These are phyloP conservation scores for Onychomys leucogaster DNA, from an alignment of 2,797 vertebrate species.

Conservation along the genomic window DNA sequence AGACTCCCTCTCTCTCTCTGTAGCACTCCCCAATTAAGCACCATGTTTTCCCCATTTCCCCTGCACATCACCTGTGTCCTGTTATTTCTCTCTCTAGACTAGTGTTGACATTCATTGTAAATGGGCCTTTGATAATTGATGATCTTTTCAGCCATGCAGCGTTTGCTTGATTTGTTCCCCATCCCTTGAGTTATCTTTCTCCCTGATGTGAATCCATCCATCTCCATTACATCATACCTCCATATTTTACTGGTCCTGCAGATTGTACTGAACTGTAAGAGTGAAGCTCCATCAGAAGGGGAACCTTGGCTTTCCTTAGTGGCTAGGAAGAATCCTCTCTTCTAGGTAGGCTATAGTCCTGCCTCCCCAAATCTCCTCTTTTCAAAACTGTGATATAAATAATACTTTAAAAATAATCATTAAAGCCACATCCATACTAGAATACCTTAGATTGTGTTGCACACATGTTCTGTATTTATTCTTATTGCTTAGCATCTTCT, in stretches of 20 bases:
- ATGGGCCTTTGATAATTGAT: slow-evolving; percentile 83
- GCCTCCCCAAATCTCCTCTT: background rate
- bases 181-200: slow-evolving; percentile 88
- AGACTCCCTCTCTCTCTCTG: too few species aligned
- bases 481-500: background rate
- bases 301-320: slow-evolving; percentile 14
- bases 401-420: background rate
- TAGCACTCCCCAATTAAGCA: too few species aligned
- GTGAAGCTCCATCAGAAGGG: slow-evolving; percentile 82
- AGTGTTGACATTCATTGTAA: background rate
- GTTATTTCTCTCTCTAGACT: background rate
- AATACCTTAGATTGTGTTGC: background rate
- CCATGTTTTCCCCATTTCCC: background rate
- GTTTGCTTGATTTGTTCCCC: slow-evolving; percentile 88
- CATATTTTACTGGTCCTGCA: slow-evolving; percentile 88
- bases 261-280: slow-evolving; percentile 83
- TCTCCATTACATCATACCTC: slow-evolving; percentile 87
- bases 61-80: too few species aligned
- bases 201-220: slow-evolving; percentile 88
- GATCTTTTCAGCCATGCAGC: slow-evolving; percentile 87
- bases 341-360: background rate
- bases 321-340: slow-evolving; percentile 56
- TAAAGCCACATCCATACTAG: background rate
- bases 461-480: background rate
- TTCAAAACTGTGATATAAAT: slow-evolving; percentile 31